These are phyloP conservation scores for Drosophila persimilis DNA, from an alignment of 1,140 invertebrate species.

Conservation along the genomic window DNA sequence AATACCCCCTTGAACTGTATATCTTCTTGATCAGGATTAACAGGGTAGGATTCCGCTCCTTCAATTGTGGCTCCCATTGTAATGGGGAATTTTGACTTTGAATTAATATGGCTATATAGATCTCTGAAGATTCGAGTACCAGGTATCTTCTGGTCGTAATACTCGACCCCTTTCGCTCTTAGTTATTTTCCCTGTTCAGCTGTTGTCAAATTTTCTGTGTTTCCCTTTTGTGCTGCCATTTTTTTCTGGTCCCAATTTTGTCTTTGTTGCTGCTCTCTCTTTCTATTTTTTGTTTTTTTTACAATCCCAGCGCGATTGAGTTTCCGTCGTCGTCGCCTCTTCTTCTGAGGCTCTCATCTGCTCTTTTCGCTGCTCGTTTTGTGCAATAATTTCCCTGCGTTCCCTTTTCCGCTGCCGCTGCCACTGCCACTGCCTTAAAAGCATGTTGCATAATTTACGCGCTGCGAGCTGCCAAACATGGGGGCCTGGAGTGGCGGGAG, in stretches of 20 bases:
- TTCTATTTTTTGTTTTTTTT: slow-evolving; percentile 2
- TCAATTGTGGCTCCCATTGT: too few relatives aligned
- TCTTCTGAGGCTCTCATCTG: slow-evolving; percentile 36
- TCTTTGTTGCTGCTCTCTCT: slow-evolving; percentile 10
- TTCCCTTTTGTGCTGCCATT: slow-evolving; percentile 1
- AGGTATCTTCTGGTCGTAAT: too few relatives aligned
- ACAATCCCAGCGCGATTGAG: slow-evolving; percentile 20
- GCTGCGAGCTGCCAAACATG: slow-evolving; percentile 30
- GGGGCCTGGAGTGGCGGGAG: background rate
- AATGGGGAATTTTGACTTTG: too few relatives aligned
- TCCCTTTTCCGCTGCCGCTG: slow-evolving; percentile 30
- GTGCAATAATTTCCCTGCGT: slow-evolving; percentile 33
- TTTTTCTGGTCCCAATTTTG: slow-evolving; percentile 12
- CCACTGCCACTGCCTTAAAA: slow-evolving; percentile 52
- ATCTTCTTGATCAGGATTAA: too few relatives aligned
- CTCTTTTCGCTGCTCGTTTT: slow-evolving; percentile 39
- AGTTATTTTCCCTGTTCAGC: background rate
- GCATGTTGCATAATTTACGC: slow-evolving; percentile 78
- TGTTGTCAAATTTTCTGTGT: slow-evolving; percentile 9
- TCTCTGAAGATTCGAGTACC: background rate
- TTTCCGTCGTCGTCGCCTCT: slow-evolving; percentile 4
- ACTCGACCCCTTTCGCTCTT: background rate
- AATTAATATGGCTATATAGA: too few relatives aligned
- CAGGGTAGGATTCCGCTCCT: too few relatives aligned
- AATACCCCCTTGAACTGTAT: too few relatives aligned